These are phyloP conservation scores for Triops cancriformis DNA, from an alignment of 1,140 invertebrate genomes.

Conservation along the genomic window DNA sequence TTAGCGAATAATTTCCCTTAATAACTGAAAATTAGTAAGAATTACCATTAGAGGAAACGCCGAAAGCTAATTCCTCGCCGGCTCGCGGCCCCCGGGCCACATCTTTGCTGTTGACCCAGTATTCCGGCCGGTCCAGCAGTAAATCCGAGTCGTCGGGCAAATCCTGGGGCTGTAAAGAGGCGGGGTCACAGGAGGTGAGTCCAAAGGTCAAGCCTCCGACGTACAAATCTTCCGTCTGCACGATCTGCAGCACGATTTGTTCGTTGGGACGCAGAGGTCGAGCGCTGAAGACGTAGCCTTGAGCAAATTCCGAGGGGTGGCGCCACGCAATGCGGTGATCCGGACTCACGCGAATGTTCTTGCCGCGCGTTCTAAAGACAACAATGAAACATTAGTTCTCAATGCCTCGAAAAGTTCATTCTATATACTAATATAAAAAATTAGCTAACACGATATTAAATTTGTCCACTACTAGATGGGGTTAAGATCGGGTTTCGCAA, in stretches of 20 bases:
- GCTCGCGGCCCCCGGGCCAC: conserved; percentile 70
- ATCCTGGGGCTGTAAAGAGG: conserved; percentile 56
- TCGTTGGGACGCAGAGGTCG: conserved; percentile 75
- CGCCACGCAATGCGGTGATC: conserved; percentile 71
- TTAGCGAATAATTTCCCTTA: neutral
- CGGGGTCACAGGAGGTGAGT: conserved; percentile 85
- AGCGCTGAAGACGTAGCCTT: conserved; percentile 87
- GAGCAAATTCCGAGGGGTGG: conserved; percentile 76
- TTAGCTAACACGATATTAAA: too few species aligned
- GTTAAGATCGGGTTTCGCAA: too few species aligned
- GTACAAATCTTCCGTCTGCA: conserved; percentile 74
- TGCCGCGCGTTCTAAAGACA: conserved; percentile 50
- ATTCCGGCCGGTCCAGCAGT: conserved; percentile 83
- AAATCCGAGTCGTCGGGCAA: conserved; percentile 88
- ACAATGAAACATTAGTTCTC: too few species aligned
- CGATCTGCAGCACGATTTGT: conserved; percentile 71
- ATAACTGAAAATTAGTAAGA: neutral
- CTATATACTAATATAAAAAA: too few species aligned
- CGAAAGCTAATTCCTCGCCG: conserved; percentile 86
- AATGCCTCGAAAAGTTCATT: neutral
- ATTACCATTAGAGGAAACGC: conserved; percentile 60
- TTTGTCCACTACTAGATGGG: too few species aligned
- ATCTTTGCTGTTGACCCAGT: conserved; percentile 93
- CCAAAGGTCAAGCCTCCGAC: conserved; percentile 82
- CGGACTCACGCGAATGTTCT: conserved; percentile 71